A percentile compares a stretch with the other conserved stretches of the same genome.
Evolutionary conservation across 2,888 invertebrate species (phyloP).

Genomic region (Temnothorax rugatulus): DNA sequence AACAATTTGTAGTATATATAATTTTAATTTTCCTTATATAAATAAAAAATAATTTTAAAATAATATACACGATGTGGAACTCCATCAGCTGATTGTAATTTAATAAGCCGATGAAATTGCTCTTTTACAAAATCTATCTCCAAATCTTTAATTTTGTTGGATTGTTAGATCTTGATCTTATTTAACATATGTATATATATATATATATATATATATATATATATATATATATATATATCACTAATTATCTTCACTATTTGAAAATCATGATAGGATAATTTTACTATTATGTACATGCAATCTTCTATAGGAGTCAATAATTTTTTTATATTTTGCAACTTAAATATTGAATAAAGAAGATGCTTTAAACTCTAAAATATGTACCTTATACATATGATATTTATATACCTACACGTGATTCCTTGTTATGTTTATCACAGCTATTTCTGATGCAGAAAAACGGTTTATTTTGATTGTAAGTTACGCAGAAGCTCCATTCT

Average conservation of each 20-base stretch:
- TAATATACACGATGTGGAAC: no score
- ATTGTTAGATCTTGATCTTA: not conserved
- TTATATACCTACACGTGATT: not conserved
- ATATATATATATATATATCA: not conserved
- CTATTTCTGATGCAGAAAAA: not conserved
- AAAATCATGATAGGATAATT: no score
- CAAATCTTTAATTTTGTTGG: not conserved
- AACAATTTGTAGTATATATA: no score
- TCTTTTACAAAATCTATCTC: not conserved
- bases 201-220: not conserved
- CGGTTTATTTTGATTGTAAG: conserved; percentile 9
- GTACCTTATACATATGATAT: not conserved
- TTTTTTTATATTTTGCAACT: no score
- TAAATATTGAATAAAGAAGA: no score
- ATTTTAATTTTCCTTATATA: no score
- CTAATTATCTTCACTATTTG: not conserved
- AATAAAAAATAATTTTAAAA: no score
- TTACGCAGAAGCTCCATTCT: not conserved
- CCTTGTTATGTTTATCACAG: not conserved
- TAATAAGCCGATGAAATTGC: not conserved
- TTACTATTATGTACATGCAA: no score
- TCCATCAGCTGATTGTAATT: no score
- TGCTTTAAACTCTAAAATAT: no score
- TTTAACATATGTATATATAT: not conserved
- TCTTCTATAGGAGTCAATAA: no score